These are phyloP conservation scores for Lasiurus borealis DNA, from an alignment of 2,113 vertebrate genomes.

Conservation along the genomic window DNA sequence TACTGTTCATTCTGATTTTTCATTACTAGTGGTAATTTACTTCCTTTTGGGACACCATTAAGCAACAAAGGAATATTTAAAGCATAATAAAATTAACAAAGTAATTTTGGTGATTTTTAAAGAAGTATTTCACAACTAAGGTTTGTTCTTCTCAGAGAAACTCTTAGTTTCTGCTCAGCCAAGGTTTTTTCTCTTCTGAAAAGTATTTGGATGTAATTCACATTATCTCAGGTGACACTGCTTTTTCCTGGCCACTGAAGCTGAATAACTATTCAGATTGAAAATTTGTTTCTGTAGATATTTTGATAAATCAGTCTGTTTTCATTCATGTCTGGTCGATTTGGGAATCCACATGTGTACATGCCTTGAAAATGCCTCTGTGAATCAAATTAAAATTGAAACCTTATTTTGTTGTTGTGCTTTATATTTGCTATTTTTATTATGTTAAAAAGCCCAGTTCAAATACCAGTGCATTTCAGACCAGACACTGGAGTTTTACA, in stretches of 20 bases:
- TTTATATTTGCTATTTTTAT: constrained; percentile 49
- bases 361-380: constrained; percentile 20
- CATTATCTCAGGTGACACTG: constrained; percentile 44
- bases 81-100: constrained; percentile 29
- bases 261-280: neutral
- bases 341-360: neutral
- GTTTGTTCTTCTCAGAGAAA: constrained; percentile 53
- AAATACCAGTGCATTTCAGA: constrained; percentile 32
- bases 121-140: constrained; percentile 36
- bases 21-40: neutral
- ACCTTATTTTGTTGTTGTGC: neutral
- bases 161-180: constrained; percentile 31
- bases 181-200: constrained; percentile 55
- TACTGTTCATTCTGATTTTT: neutral
- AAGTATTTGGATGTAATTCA: constrained; percentile 56
- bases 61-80: neutral
- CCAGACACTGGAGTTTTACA: constrained; percentile 17
- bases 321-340: neutral
- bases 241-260: constrained; percentile 57
- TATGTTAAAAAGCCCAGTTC: neutral
- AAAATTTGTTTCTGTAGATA: constrained; percentile 58
- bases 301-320: constrained; percentile 50
- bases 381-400: constrained; percentile 46
- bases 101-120: constrained; percentile 26
- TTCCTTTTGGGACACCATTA: neutral